phyloP scores from a whole-genome alignment of 2,113 vertebrate genomes.

The Leiothrix lutea region DNA sequence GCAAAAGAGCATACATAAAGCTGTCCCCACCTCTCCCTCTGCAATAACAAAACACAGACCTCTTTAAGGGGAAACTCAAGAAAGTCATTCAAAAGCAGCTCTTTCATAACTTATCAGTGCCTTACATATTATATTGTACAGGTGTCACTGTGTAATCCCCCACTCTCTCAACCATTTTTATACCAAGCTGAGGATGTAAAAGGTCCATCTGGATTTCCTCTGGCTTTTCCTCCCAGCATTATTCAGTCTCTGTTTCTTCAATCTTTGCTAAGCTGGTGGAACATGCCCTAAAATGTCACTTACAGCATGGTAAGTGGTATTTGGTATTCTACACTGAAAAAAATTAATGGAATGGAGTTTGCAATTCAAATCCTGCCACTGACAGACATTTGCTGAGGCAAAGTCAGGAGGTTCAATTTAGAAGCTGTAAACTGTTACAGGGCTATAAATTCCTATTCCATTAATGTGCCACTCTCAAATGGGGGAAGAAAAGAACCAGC shows the following conservation, averaged over 20 bases:
- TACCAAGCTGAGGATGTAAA: background rate
- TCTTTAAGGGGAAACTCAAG: background rate
- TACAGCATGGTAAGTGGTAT: too few relatives aligned
- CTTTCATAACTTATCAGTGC: background rate
- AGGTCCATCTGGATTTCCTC: background rate
- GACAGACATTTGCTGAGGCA: background rate
- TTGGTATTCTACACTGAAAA: background rate
- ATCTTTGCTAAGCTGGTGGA: background rate
- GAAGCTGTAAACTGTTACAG: background rate
- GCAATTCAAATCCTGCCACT: background rate
- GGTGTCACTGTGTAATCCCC: background rate
- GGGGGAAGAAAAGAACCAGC: background rate
- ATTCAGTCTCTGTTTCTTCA: background rate
- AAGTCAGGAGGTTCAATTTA: background rate
- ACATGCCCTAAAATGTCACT: background rate
- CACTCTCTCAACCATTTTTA: background rate
- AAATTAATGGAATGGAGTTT: background rate
- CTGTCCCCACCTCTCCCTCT: background rate
- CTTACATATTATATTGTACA: background rate
- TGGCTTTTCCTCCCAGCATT: background rate
- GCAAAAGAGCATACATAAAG: background rate
- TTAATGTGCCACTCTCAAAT: background rate
- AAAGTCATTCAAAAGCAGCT: background rate
- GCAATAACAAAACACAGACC: background rate
- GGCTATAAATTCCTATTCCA: background rate